These are phyloP conservation scores for Amphipyra tragopoginis DNA, from an alignment of 2,888 invertebrate species.

Conservation along the genomic window DNA sequence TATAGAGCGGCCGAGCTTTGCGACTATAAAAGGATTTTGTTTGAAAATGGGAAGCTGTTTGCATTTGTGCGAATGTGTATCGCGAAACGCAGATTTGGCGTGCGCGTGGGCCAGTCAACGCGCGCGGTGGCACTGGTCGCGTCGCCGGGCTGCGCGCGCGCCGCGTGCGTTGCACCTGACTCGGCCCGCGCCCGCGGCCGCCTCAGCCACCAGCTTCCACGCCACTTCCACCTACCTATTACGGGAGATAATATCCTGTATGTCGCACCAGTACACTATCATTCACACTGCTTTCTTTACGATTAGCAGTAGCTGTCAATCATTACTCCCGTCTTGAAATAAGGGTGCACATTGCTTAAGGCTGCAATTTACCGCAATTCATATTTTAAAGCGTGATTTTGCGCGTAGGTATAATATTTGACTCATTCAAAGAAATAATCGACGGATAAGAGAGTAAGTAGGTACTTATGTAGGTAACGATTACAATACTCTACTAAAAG, in stretches of 20 bases:
- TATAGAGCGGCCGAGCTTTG: slow-evolving; percentile 69
- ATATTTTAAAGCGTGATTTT: background rate
- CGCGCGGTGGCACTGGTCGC: slow-evolving; percentile 83
- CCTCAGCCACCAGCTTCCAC: slow-evolving; percentile 66
- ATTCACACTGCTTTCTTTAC: slow-evolving; percentile 58
- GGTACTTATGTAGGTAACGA: slow-evolving; percentile 13
- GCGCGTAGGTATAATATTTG: no score
- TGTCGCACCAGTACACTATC: slow-evolving; percentile 60
- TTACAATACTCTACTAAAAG: slow-evolving; percentile 29
- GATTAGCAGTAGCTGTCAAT: slow-evolving; percentile 22
- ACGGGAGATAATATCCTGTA: slow-evolving; percentile 62
- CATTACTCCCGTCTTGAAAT: slow-evolving; percentile 6
- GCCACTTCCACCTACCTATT: slow-evolving; percentile 67
- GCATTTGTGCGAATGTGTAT: slow-evolving; percentile 69
- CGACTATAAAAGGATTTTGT: slow-evolving; percentile 73
- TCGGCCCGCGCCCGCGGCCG: slow-evolving; percentile 69
- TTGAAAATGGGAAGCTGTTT: slow-evolving; percentile 68
- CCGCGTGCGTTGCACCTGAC: slow-evolving; percentile 84
- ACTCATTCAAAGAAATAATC: no score
- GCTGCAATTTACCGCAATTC: slow-evolving; percentile 1
- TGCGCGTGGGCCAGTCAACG: slow-evolving; percentile 84
- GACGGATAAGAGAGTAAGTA: no score
- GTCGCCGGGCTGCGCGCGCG: slow-evolving; percentile 43
- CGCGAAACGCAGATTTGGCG: slow-evolving; percentile 79
- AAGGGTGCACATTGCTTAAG: slow-evolving; percentile 1